Conservation (phyloP, 2,888 invertebrate species). For the Eustalomyia histrio region DNA sequence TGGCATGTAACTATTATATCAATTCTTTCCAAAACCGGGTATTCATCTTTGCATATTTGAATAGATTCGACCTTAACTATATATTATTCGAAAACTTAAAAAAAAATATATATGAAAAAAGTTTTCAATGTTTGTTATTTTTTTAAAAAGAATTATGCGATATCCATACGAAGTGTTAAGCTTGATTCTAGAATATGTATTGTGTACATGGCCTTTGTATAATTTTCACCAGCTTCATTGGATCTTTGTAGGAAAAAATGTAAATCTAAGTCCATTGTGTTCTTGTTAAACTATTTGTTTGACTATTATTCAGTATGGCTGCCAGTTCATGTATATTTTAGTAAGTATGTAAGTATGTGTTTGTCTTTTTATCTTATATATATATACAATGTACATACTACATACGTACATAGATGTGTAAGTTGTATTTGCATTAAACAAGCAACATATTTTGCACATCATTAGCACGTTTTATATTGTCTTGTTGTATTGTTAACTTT, state of each 20-base stretch:
- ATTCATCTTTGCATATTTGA: too few species aligned
- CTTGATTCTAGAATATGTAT: too few species aligned
- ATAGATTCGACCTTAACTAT: too few species aligned
- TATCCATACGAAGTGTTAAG: too few species aligned
- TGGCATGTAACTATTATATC: too few species aligned
- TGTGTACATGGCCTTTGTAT: too few species aligned
- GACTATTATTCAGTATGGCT: background rate
- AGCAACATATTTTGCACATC: slow-evolving; percentile 63
- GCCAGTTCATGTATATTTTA: slow-evolving; percentile 7
- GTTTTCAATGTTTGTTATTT: too few species aligned
- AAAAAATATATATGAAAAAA: too few species aligned
- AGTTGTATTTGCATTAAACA: slow-evolving; percentile 44
- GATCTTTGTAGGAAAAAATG: background rate
- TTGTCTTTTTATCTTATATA: background rate
- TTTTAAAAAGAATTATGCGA: too few species aligned
- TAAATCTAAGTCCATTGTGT: background rate
- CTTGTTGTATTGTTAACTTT: slow-evolving; percentile 26
- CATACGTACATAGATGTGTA: background rate
- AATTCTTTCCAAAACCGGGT: too few species aligned
- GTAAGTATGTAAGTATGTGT: background rate
- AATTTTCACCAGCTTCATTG: too few species aligned
- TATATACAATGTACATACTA: background rate
- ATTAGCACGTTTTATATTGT: slow-evolving; percentile 61
- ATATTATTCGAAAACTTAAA: too few species aligned
- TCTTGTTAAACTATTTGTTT: background rate